Conservation (phyloP, 2,888 invertebrate species). For the Acleris sparsana region DNA sequence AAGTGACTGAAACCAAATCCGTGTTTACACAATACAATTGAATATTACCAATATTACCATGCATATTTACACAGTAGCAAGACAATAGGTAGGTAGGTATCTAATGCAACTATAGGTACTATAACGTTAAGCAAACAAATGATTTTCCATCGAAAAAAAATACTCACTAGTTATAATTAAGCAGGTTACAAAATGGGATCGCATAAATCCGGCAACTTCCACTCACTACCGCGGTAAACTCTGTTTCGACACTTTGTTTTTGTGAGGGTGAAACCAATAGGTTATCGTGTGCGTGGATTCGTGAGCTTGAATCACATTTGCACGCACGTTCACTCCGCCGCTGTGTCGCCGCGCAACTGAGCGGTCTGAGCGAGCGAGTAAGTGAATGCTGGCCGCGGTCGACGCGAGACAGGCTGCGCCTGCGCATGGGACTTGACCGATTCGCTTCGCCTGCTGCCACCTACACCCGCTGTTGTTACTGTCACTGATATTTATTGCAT, state of each 20-base stretch:
- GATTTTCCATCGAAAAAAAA: slow-evolving; percentile 41
- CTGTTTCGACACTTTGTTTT: slow-evolving; percentile 72
- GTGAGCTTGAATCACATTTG: slow-evolving; percentile 20
- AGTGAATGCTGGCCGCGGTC: slow-evolving; percentile 47
- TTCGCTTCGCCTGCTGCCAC: slow-evolving; percentile 53
- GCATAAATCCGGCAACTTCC: slow-evolving; percentile 54
- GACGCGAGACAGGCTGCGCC: slow-evolving; percentile 52
- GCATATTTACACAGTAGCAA: no score
- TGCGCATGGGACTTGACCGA: slow-evolving; percentile 63
- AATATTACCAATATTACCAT: no score
- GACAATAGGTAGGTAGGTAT: neutral
- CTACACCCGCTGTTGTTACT: slow-evolving; percentile 44
- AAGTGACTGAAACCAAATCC: no score
- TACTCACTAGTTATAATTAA: slow-evolving; percentile 53
- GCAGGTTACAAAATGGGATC: slow-evolving; percentile 1
- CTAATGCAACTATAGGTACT: no score
- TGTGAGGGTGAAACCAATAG: slow-evolving; percentile 72
- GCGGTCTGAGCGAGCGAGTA: neutral
- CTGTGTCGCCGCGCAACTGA: slow-evolving; percentile 55
- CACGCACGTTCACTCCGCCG: slow-evolving; percentile 39
- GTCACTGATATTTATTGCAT: slow-evolving; percentile 27
- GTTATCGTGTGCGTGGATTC: slow-evolving; percentile 53
- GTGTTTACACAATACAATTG: no score
- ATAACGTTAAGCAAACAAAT: neutral
- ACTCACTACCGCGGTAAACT: slow-evolving; percentile 55